Percentiles rank a stretch among this genome's conserved stretches.
phyloP scores from a whole-genome alignment of 2,888 invertebrate genomes.

The Ischnura elegans region DNA sequence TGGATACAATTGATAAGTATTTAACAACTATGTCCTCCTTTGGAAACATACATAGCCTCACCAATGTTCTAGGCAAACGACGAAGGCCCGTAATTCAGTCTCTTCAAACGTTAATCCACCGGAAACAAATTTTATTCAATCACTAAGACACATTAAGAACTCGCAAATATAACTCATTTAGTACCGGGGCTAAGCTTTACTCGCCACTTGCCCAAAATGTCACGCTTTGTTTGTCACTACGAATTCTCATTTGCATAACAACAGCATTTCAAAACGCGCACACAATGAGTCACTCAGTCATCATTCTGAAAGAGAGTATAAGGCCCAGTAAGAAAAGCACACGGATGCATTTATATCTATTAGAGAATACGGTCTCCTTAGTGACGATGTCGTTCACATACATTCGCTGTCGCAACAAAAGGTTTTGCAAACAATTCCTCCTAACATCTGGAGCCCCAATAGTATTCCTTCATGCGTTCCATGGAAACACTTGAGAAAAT shows the following conservation, averaged over 20 bases:
- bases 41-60: neutral
- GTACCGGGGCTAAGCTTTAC: neutral
- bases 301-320: neutral
- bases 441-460: neutral
- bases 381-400: neutral
- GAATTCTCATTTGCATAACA: neutral
- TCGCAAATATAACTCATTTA: neutral
- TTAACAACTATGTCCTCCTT: neutral
- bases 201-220: neutral
- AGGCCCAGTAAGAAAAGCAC: conserved; percentile 16
- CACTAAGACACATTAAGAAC: neutral
- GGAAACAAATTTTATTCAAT: neutral
- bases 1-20: conserved; percentile 42
- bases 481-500: neutral
- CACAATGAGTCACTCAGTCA: neutral
- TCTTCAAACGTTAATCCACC: neutral
- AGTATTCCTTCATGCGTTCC: neutral
- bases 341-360: neutral
- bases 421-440: neutral
- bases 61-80: neutral
- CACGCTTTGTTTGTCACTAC: neutral
- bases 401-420: neutral
- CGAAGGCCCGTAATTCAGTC: neutral
- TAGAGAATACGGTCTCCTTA: neutral
- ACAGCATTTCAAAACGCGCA: neutral